Evolutionary conservation across 1,140 invertebrate species (phyloP), one percentile per base, ranked within the genome.

Genomic region (Frieseomelitta varia): DNA sequence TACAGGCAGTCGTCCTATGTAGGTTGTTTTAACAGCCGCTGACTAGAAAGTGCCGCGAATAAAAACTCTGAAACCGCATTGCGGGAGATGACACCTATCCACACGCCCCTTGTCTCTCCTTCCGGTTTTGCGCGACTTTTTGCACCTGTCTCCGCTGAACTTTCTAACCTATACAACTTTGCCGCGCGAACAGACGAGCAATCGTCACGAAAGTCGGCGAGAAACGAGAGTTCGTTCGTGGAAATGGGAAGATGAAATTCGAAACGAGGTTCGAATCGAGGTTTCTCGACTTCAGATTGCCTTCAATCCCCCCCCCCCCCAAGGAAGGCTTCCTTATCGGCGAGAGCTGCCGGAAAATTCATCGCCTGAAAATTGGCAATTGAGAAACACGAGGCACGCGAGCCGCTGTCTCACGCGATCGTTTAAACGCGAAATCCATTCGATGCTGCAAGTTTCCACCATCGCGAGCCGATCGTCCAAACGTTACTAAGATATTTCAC

Each of bases 341-440:
- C 3, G 51, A 15, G 24, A 63, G 27, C 4, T n/a, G 55, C n/a
- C 17, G 55, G 68, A 15, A 73, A 79, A 84, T 55, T 51, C 65
- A 34, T 78, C 65, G 65, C 17, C 27, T 30, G 76, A 6, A 27
- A 12, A 55, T 72, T 10, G 27, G 56, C 15, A 47, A 39, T 39
- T 30, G 58, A 55, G 55, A 63, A 30, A 74, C 15, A 24, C 53
- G 72, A 30, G 47, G 15, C 82, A 85, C 67, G 87, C 79, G 79
- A 88, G 30, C 76, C 8, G 90, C 86, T 80, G 85, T 79, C 87
- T 24, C 90, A 91, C 87, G 88, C 90, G 71, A 91, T 73, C 61
- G 76, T 88, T 58, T 79, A 63, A 78, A 86, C 81, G 53, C 27
- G 30, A 87, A 81, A 69, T 76, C 55, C 65, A 72, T 21, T 71